Evolutionary conservation across 2,797 vertebrate species (phyloP).

Genomic region (Poeciliopsis infans): DNA sequence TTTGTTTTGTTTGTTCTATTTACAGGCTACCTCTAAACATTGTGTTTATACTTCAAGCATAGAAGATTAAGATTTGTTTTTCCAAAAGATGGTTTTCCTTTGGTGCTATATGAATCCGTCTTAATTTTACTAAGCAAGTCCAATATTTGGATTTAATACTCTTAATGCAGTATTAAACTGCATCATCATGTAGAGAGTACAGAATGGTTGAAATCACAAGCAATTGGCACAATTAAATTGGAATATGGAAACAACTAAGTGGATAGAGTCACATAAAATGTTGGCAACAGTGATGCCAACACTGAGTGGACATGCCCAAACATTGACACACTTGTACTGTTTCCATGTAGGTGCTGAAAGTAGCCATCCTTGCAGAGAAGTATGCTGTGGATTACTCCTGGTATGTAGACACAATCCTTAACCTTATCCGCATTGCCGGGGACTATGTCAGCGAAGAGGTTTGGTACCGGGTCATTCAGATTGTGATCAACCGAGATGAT

Average conservation of each 20-base stretch:
- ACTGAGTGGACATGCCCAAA: neutral
- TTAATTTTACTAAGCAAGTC: neutral
- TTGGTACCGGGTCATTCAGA: constrained; percentile 98
- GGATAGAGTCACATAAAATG: neutral
- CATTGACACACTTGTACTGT: neutral
- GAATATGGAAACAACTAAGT: neutral
- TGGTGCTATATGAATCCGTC: neutral
- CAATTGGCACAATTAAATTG: neutral
- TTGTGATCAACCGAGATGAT: constrained; percentile 96
- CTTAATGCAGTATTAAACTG: too few relatives aligned
- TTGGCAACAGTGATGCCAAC: neutral
- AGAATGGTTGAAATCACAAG: neutral
- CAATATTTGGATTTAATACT: neutral
- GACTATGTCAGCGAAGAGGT: constrained; percentile 98
- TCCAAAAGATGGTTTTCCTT: neutral
- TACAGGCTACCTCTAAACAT: neutral
- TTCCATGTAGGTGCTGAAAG: constrained; percentile 89
- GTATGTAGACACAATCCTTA: constrained; percentile 98
- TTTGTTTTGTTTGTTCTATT: neutral
- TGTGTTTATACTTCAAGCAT: neutral
- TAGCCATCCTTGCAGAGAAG: constrained; percentile 96
- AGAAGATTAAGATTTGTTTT: neutral
- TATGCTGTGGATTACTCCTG: constrained; percentile 98
- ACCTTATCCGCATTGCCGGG: constrained; percentile 95
- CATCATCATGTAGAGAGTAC: neutral